Evolutionary conservation across 2,797 vertebrate genomes (phyloP), one percentile per base, ranked within the genome.

Genomic region (Ctenochaetus hawaiiensis): DNA sequence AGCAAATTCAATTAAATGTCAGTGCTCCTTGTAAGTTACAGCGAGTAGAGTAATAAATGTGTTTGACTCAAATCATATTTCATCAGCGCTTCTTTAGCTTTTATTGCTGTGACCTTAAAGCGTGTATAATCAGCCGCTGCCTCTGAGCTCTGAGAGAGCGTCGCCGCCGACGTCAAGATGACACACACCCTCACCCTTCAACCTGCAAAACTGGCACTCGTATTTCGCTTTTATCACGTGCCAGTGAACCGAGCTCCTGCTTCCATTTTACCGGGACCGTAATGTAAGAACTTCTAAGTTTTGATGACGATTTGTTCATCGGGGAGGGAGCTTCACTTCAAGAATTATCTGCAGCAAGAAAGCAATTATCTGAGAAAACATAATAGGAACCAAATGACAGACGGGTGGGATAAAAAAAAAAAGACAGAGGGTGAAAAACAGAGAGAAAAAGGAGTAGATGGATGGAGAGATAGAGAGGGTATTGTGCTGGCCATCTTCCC

Each of bases 91-190:
- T 90, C 77, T 81, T 73, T 53, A 71, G 67, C 51, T 90, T 94
- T 91, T 92, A 92, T 61, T 66, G 84, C 78, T 18, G 60, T 92
- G 89, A 92, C 90, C 89, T 92, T 92, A 90, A 83, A 86, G 72
- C 1, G 69, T 58, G 65, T 74, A 85, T 82, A 90, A 82, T 83
- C 86, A 81, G 81, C 48, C 17, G 20, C 80, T 80, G 76, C 77
- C 51, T 84, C 75, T 69, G 37, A 66, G 81, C 53, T 77, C 47
- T 22, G 59, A 77, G 77, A 12, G 44, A 80, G 30, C 58, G n/a
- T 52, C 72, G n/a, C 66, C 44, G 30, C 30, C 30, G n/a, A n/a
- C n/a, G 63, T 86, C 74, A 66, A 72, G 52, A 91, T 81, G 82
- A 87, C 82, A 85, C 86, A 84, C 87, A 75, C 72, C 67, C 78